Base-by-base conservation (phyloP, 2,797 vertebrate species). In the Garrulus glandarius region DNA sequence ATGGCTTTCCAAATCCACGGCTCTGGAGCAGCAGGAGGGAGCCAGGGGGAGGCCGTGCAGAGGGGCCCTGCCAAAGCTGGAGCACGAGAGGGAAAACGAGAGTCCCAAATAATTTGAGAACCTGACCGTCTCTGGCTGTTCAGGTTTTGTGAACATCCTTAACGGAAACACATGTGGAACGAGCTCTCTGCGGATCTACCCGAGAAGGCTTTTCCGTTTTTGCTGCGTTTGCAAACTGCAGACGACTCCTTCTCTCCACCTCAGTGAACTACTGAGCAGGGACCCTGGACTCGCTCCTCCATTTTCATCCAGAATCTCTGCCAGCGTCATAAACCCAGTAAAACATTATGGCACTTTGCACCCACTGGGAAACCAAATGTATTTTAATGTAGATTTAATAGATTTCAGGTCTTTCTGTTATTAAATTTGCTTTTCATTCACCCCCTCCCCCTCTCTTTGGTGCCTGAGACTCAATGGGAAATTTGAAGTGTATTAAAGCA, bases 381-480 rank as follows among this genome's bases (percentile, higher is more conserved):
- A 95, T 96, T 96, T 97, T 97, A 97, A 97, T 97, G 96, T 95
- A 80, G 67, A 89, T 96, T 97, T 97, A 96, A 97, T 96, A 96
- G 96, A 96, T 97, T 96, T 96, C 96, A 96, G 92, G 96, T 96
- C 92, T 93, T 94, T 96, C 96, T 93, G 95, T 96, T 96, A 96
- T 96, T 97, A 96, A 95, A 96, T 96, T 96, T 97, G 95, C 95
- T 92, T 97, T 96, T 95, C 87, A 22, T 87, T 93, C 46, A 0
- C 57, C 84, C 91, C 91, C 78, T 70, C 84, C 92, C 94, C 94
- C 90, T 77, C 71, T 89, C 84, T 85, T 93, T 75, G 78, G 92
- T 97, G 93, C 90, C 79, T 69, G 88, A 91, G 92, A 94, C 78
- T 95, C 96, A 96, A 96, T 94, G 93, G 96, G 96, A 97, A 96